Conservation (phyloP, 2,113 vertebrate genomes). For the Azemiops feae region DNA sequence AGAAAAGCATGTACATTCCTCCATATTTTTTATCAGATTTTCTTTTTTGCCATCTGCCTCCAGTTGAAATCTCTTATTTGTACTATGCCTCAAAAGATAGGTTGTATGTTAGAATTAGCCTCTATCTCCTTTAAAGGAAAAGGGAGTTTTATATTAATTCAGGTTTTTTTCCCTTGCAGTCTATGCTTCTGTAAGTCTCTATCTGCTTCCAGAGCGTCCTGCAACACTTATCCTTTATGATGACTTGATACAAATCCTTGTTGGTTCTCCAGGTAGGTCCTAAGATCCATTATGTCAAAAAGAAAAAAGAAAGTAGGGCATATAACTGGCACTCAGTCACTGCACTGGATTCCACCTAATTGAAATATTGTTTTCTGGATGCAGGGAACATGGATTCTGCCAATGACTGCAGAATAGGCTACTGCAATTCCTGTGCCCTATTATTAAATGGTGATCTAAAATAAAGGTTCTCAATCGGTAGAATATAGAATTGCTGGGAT, state of each 20-base stretch:
- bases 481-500: neutral
- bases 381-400: neutral
- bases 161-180: slow-evolving; percentile 65
- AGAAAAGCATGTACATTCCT: neutral
- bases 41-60: neutral
- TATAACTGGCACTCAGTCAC: neutral
- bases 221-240: slow-evolving; percentile 95
- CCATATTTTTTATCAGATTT: neutral
- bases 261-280: slow-evolving; percentile 87
- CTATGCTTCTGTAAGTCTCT: slow-evolving; percentile 91
- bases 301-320: neutral
- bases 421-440: neutral
- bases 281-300: rapidly evolving
- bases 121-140: neutral
- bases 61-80: neutral
- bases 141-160: neutral
- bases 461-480: neutral
- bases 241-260: slow-evolving; percentile 90
- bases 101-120: neutral
- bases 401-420: neutral
- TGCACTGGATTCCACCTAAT: neutral
- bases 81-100: neutral
- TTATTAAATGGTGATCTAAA: neutral
- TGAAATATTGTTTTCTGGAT: neutral
- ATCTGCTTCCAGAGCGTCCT: slow-evolving; percentile 86